Evolutionary conservation across 2,888 invertebrate genomes (phyloP).

Genomic region (Nephrotoma appendiculata): DNA sequence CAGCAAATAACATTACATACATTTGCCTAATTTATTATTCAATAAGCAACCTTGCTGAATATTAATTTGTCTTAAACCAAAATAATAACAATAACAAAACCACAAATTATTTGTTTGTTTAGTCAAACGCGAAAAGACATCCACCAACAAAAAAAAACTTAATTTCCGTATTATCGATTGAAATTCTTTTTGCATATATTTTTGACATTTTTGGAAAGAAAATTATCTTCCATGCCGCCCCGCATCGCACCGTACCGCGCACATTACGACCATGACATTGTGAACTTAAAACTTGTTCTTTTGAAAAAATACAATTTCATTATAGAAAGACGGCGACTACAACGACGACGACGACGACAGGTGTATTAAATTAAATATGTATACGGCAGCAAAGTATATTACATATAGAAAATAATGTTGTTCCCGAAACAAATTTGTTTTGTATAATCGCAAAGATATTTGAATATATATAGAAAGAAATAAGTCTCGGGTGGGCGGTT

Average conservation of each 20-base stretch:
- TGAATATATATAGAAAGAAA: neutral
- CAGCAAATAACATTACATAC: neutral
- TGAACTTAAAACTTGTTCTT: neutral
- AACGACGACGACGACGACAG: neutral
- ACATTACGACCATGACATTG: neutral
- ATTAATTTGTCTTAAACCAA: neutral
- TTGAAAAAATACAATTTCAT: neutral
- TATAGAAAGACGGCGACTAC: neutral
- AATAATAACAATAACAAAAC: neutral
- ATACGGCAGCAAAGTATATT: neutral
- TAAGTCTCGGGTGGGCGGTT: neutral
- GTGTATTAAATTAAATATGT: neutral
- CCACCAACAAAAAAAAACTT: neutral
- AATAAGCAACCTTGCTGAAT: neutral
- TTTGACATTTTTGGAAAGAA: neutral
- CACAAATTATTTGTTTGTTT: neutral
- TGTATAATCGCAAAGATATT: neutral
- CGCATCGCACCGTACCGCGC: neutral
- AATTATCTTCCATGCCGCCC: neutral
- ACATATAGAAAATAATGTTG: neutral
- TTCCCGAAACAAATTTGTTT: neutral
- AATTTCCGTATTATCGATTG: neutral
- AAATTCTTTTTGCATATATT: neutral
- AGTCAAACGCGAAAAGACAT: neutral
- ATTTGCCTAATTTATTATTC: neutral